phyloP scores from a whole-genome alignment of 64 coral and sea anemone species.

The Trachythela sp. region DNA sequence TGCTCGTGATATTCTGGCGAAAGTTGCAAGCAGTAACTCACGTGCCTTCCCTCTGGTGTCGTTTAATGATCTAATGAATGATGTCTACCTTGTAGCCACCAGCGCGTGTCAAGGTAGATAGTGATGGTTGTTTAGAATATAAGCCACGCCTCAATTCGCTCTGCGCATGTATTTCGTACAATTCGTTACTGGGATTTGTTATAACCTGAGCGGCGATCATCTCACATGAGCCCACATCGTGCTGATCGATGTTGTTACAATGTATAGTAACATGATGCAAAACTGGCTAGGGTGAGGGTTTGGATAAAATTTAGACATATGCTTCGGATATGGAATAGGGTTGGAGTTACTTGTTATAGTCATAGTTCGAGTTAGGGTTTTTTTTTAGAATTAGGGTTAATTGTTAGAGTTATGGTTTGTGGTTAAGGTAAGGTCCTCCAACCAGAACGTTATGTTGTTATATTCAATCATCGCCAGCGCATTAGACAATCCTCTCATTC shows the following conservation, averaged over 20 bases:
- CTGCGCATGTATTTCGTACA: too few species aligned
- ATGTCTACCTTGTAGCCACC: conserved; percentile 58
- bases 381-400: too few species aligned
- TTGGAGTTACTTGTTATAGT: too few species aligned
- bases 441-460: neutral
- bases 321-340: neutral
- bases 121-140: too few species aligned
- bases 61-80: conserved; percentile 70
- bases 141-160: too few species aligned
- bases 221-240: too few species aligned
- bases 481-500: neutral
- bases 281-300: neutral
- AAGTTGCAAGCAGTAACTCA: neutral
- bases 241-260: too few species aligned
- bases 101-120: conserved; percentile 69
- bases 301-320: neutral
- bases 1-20: neutral
- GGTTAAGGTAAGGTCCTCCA: neutral
- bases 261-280: too few species aligned
- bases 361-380: too few species aligned
- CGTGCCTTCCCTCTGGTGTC: conserved; percentile 41
- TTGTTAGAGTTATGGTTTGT: neutral
- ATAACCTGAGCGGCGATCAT: too few species aligned
- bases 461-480: too few species aligned
- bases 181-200: too few species aligned